Conservation (phyloP, 2,113 vertebrate genomes). For the Catharus minimus region DNA sequence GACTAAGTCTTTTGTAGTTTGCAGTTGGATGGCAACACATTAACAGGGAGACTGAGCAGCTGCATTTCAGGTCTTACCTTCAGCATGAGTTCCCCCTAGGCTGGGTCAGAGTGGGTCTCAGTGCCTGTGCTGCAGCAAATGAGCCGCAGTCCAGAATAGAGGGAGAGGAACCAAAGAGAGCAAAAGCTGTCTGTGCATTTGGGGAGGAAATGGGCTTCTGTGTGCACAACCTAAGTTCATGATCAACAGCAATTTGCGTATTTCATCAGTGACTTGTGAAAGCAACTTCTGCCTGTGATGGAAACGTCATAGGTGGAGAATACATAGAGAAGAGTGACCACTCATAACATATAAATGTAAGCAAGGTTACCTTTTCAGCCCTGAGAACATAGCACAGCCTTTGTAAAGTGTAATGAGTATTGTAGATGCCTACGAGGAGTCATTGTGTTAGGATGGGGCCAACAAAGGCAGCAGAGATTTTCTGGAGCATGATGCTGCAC, state of each 20-base stretch:
- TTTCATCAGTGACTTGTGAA: not conserved
- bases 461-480: not conserved
- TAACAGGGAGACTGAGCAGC: not conserved
- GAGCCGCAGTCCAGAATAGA: not conserved
- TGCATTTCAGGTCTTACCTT: not conserved
- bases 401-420: not conserved
- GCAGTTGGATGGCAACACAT: not conserved
- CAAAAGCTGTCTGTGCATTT: not conserved
- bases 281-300: not conserved
- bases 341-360: not conserved
- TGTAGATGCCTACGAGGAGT: not conserved
- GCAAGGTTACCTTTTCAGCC: not conserved
- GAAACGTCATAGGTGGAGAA: not conserved
- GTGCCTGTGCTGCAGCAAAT: not conserved
- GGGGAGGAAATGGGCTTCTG: not conserved
- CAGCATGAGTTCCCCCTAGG: not conserved
- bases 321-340: not conserved
- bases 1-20: not conserved
- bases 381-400: not conserved
- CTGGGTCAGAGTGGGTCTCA: not conserved
- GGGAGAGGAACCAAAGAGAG: not conserved
- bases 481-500: not conserved
- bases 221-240: not conserved
- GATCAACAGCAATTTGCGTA: not conserved
- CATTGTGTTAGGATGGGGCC: not conserved